Conservation (phyloP, 2,797 vertebrate genomes). For the Poeciliopsis paucimaculata region DNA sequence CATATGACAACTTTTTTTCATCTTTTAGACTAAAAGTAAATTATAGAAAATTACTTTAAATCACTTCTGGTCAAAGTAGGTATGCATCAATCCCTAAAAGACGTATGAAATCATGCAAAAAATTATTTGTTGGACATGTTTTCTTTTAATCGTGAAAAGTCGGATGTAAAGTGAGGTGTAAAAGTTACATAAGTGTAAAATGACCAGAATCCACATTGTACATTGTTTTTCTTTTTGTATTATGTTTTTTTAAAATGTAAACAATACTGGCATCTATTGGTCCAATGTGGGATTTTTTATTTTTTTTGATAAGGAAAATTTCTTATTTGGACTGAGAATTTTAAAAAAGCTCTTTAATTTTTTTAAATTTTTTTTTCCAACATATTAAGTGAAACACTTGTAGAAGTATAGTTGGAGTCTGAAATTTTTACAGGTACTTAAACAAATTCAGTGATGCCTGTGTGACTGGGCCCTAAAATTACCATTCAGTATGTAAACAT, state of each 20-base stretch:
- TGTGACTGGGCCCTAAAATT: slow-evolving; percentile 47
- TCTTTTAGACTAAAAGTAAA: background rate
- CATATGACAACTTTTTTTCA: background rate
- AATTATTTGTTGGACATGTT: background rate
- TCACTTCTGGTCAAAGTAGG: background rate
- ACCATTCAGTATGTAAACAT: slow-evolving; percentile 18
- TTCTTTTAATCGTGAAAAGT: background rate
- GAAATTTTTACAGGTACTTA: background rate
- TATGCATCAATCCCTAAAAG: background rate
- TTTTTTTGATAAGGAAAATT: background rate
- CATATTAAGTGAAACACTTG: background rate
- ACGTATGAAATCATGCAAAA: background rate
- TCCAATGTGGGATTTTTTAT: background rate
- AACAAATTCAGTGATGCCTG: slow-evolving; percentile 15
- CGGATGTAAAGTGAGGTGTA: background rate
- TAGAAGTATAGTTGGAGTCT: background rate
- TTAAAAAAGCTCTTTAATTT: background rate
- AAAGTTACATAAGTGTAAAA: background rate
- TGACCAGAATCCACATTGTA: background rate
- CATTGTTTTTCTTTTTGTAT: background rate
- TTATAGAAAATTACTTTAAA: background rate
- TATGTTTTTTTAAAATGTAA: background rate
- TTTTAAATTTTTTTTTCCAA: background rate
- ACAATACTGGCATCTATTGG: slow-evolving; percentile 1
- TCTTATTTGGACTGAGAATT: background rate